Percentiles rank a stretch among this genome's conserved stretches.
phyloP scores from a whole-genome alignment of 2,797 vertebrate genomes.

The Echiichthys vipera region DNA sequence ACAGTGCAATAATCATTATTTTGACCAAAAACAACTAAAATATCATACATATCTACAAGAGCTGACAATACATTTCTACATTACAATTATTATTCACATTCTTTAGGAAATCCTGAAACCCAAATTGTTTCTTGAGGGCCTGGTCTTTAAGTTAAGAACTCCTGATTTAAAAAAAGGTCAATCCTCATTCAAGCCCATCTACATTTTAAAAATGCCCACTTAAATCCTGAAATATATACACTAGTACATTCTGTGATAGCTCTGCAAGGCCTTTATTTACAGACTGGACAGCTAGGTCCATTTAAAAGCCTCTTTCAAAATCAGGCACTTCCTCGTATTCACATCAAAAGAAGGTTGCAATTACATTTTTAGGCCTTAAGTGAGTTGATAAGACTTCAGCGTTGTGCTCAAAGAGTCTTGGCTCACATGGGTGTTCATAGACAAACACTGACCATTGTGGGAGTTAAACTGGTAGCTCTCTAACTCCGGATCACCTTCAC shows the following conservation, averaged over 20 bases:
- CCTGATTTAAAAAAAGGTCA: constrained; percentile 38
- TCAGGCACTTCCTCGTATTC: constrained; percentile 33
- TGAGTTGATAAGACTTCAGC: constrained; percentile 5
- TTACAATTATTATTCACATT: constrained; percentile 57
- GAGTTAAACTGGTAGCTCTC: background rate
- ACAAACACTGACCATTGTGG: background rate
- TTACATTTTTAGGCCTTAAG: constrained; percentile 6
- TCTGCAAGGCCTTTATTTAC: constrained; percentile 4
- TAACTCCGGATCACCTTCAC: background rate
- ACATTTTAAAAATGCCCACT: constrained; percentile 28
- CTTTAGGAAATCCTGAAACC: constrained; percentile 12
- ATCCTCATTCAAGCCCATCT: constrained; percentile 13
- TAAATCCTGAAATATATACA: constrained; percentile 60
- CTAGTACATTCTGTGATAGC: constrained; percentile 48
- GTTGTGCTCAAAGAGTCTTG: background rate
- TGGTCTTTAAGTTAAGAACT: constrained; percentile 30
- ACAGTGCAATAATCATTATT: constrained; percentile 53
- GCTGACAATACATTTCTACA: constrained; percentile 18
- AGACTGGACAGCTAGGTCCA: constrained; percentile 25
- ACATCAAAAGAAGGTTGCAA: background rate
- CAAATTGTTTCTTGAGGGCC: background rate
- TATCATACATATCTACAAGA: constrained; percentile 58
- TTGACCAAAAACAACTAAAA: constrained; percentile 22
- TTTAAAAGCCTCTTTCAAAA: constrained; percentile 11
- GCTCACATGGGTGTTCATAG: background rate